Base-by-base conservation (phyloP, 2,888 invertebrate genomes). In the Phasia obesa region DNA sequence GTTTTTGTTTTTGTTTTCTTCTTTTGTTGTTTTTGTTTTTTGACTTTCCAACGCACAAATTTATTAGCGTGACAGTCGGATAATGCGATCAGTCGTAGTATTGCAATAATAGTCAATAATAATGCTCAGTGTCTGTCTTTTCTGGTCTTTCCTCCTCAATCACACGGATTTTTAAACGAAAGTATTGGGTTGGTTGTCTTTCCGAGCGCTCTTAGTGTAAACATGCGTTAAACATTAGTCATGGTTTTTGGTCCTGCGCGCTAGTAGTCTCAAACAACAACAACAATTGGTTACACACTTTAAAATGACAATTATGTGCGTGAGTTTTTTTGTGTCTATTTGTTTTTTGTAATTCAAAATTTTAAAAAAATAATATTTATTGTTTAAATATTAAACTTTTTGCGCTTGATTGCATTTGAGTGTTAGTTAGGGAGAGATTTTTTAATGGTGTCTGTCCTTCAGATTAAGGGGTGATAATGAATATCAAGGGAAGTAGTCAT, bases 181-280 rank as follows among this genome's bases (percentile, higher is more conserved):
- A 44, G 55, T 69, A n/a, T n/a, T n/a, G n/a, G n/a, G n/a, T n/a
- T n/a, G n/a, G 42, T 44, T 55, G 27, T 27, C 19, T 47, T 6
- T 31, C 27, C 19, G 21, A 35, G 19, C 23, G 49, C 19, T 27
- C 9, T 57, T 27, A 31, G 64, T 47, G 64, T 64, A 65, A 84
- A 81, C 81, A 80, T 81, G 77, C 81, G 79, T 81, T 69, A 60
- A 77, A 75, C 80, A 82, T 85, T 85, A 78, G 82, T 67, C 71
- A 84, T 71, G 82, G 82, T 79, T 74, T 76, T 44, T 74, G 82
- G 76, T 78, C 65, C 78, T 83, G 60, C 73, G 49, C 31, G n/a
- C 11, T 65, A 53, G 31, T 9, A 23, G 4, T n/a, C n/a, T n/a
- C n/a, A 71, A 11, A 62, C 69, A 67, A 62, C 69, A 67, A 62